Conservation (phyloP, 1,140 invertebrate species). For the Solenopsis fugax region DNA sequence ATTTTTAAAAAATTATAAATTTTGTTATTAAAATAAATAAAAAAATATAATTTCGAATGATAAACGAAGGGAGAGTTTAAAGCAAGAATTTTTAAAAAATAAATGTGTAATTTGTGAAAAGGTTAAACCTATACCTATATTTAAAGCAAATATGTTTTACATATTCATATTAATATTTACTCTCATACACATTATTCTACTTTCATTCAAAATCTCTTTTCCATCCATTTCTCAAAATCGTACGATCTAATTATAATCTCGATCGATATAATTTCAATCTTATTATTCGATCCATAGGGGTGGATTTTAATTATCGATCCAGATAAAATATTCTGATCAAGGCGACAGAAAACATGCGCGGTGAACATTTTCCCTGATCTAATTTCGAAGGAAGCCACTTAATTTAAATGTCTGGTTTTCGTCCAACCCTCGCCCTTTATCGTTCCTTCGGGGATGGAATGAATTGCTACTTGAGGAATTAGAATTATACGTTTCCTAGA, state of each 20-base stretch:
- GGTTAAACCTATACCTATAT: neutral
- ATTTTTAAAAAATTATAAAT: neutral
- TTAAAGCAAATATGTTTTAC: neutral
- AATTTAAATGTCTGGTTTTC: slow-evolving; percentile 83
- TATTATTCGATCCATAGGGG: slow-evolving; percentile 4
- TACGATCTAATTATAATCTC: neutral
- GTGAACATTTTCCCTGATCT: slow-evolving; percentile 79
- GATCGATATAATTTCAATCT: neutral
- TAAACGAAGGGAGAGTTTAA: neutral
- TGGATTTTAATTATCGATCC: slow-evolving; percentile 33
- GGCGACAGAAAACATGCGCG: slow-evolving; percentile 49
- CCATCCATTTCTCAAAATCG: slow-evolving; percentile 10
- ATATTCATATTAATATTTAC: neutral
- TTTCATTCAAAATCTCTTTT: neutral
- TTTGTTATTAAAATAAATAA: neutral
- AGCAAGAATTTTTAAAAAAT: neutral
- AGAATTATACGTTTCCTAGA: slow-evolving; percentile 83
- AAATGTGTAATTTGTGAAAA: neutral
- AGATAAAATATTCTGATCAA: slow-evolving; percentile 41
- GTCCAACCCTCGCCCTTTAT: slow-evolving; percentile 74
- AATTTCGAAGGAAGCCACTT: slow-evolving; percentile 85
- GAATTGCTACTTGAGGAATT: slow-evolving; percentile 85
- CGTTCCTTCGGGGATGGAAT: slow-evolving; percentile 82
- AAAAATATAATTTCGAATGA: neutral
- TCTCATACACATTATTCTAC: neutral